phyloP scores from a whole-genome alignment of 2,113 vertebrate species.

The Calonectris borealis region DNA sequence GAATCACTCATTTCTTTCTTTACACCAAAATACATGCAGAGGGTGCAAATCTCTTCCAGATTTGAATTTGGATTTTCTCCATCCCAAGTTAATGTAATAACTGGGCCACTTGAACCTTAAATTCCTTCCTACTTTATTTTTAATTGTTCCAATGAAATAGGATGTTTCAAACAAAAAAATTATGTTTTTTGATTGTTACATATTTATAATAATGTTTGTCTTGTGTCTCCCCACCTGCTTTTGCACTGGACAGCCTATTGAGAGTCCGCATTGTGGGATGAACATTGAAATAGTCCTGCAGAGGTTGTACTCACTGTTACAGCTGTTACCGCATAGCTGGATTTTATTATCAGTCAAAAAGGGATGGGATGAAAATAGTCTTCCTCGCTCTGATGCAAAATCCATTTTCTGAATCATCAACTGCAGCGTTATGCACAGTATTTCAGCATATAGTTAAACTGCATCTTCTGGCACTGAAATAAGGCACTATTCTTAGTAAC shows the following conservation, averaged over 20 bases:
- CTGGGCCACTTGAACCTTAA: neutral
- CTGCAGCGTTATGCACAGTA: accelerated
- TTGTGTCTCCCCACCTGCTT: neutral
- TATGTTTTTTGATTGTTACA: accelerated
- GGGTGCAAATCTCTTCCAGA: neutral
- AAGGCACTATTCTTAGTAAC: neutral
- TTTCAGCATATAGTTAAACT: accelerated
- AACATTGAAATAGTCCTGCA: neutral
- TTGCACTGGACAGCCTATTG: neutral
- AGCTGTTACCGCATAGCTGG: neutral
- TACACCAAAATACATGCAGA: neutral
- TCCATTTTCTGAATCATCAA: accelerated
- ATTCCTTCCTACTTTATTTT: neutral
- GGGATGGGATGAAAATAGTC: neutral
- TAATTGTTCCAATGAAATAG: neutral
- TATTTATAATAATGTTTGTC: neutral
- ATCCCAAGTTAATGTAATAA: neutral
- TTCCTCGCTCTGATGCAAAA: neutral
- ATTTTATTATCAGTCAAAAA: accelerated
- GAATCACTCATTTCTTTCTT: neutral
- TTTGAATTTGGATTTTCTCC: neutral
- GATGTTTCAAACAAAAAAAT: neutral
- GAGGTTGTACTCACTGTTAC: neutral
- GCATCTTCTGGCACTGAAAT: neutral
- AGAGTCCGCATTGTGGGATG: accelerated